These are phyloP conservation scores for Clepsis dumicolana DNA, from an alignment of 2,888 invertebrate species.

Conservation along the genomic window DNA sequence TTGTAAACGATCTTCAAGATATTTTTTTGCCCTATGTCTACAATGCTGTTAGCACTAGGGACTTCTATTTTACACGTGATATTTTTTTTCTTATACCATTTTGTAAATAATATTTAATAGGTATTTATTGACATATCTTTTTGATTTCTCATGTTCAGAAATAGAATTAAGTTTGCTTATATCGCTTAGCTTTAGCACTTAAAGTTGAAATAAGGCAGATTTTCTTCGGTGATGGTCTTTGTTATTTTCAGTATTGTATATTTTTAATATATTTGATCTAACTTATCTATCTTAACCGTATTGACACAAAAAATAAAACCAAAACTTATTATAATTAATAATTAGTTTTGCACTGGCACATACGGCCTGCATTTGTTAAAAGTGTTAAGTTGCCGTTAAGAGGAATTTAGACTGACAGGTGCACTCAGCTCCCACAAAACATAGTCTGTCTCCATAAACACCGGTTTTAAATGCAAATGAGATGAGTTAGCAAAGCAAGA, in stretches of 20 bases:
- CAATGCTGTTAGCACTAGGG: not conserved
- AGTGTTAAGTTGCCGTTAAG: not conserved
- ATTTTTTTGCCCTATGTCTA: not conserved
- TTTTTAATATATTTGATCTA: not conserved
- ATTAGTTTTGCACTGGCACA: not conserved
- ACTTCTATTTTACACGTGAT: no score
- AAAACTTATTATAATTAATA: not conserved
- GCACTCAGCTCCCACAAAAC: no score
- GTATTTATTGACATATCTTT: not conserved
- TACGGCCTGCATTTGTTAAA: not conserved
- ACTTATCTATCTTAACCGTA: not conserved
- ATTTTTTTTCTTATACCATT: no score
- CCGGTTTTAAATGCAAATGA: no score
- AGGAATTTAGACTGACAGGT: not conserved
- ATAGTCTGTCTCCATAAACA: no score
- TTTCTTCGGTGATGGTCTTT: conserved; percentile 45
- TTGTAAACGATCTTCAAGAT: not conserved
- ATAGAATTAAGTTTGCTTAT: conserved; percentile 10
- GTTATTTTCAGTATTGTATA: conserved; percentile 27
- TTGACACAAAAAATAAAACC: not conserved
- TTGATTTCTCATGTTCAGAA: not conserved
- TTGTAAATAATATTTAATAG: no score
- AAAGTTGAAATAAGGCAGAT: not conserved
- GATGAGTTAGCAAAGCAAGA: no score
- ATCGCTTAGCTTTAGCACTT: conserved; percentile 34